Percentiles rank a stretch among this genome's conserved stretches.
Evolutionary conservation across 2,113 vertebrate species (phyloP).

Genomic region (Passerina amoena): DNA sequence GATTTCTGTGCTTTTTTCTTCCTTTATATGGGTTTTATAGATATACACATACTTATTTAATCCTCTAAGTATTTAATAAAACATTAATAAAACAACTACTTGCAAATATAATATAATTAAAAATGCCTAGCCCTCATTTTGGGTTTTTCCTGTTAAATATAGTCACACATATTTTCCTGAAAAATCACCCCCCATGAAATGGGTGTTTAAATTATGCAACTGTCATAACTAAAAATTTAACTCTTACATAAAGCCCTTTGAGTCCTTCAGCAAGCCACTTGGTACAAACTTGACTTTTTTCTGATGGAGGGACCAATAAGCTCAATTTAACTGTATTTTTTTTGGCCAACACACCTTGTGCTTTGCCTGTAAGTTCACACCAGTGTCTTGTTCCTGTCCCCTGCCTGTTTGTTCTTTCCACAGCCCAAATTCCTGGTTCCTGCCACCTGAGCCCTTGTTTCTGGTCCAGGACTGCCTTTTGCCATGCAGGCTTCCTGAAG

Average conservation of each 20-base stretch:
- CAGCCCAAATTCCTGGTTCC: neutral
- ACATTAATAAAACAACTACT: neutral
- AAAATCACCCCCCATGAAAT: neutral
- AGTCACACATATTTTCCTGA: neutral
- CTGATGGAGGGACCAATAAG: neutral
- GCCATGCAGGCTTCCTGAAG: neutral
- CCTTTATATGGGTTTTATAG: neutral
- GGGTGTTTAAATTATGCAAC: neutral
- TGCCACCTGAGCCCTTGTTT: constrained; percentile 15
- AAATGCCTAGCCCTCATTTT: neutral
- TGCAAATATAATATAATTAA: neutral
- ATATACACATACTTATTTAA: neutral
- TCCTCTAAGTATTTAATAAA: neutral
- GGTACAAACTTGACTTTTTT: neutral
- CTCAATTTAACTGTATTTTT: neutral
- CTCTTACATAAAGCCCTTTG: neutral
- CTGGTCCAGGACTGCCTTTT: neutral
- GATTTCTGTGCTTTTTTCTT: neutral
- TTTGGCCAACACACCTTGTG: neutral
- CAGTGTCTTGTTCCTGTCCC: neutral
- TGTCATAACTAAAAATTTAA: neutral
- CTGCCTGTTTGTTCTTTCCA: neutral
- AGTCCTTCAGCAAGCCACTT: neutral
- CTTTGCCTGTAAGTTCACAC: neutral
- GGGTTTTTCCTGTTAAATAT: neutral